Percentiles rank a stretch among this genome's conserved stretches.
Conservation (phyloP, 2,797 vertebrate species). For the Oceanodroma leucorhoa region DNA sequence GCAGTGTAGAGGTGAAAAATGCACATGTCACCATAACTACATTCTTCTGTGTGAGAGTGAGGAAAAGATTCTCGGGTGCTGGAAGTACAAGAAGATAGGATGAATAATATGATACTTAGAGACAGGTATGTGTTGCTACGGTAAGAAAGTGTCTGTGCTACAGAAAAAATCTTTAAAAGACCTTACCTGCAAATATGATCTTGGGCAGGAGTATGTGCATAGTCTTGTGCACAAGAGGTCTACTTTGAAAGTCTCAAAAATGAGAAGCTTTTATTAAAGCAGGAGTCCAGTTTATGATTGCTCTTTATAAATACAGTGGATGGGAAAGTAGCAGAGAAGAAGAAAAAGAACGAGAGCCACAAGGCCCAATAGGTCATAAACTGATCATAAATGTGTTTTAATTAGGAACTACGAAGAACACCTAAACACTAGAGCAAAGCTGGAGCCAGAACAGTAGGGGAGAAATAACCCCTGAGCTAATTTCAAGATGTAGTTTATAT, state of each 20-base stretch:
- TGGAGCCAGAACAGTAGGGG: background rate
- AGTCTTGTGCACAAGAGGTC: background rate
- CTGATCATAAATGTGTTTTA: background rate
- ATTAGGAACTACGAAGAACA: background rate
- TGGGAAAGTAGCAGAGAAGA: background rate
- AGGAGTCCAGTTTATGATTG: background rate
- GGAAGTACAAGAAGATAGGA: background rate
- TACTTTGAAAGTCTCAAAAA: background rate
- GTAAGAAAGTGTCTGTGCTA: background rate
- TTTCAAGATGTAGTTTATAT: background rate
- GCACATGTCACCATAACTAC: background rate
- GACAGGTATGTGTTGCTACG: background rate
- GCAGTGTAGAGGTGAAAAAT: slow-evolving; percentile 27
- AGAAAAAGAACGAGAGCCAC: background rate
- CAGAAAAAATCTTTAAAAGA: background rate
- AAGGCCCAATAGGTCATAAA: background rate
- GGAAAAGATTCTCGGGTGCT: background rate
- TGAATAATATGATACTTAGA: background rate
- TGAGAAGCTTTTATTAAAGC: background rate
- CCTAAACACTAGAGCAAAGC: background rate
- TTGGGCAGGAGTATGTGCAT: background rate
- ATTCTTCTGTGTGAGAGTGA: background rate
- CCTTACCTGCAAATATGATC: background rate
- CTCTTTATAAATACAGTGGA: background rate
- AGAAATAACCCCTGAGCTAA: background rate